Conservation (phyloP, 1,140 invertebrate genomes). For the Heliconius himera region DNA sequence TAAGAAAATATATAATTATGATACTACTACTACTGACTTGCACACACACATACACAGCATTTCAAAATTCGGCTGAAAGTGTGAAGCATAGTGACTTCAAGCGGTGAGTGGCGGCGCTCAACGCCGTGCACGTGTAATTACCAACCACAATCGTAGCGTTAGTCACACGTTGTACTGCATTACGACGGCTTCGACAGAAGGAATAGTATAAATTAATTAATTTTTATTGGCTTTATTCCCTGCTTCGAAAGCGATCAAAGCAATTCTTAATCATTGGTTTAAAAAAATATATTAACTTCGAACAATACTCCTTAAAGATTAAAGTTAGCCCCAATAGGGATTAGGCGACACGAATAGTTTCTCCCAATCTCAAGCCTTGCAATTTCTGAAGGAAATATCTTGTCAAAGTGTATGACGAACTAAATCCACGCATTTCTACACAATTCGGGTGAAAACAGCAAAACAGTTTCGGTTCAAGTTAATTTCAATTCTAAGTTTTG, state of each 20-base stretch:
- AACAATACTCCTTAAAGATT: background rate
- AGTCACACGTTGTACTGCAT: too few relatives aligned
- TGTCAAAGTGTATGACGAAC: conserved; percentile 2
- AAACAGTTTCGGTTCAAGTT: background rate
- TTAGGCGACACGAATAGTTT: background rate
- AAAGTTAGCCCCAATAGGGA: background rate
- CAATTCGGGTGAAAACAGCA: conserved; percentile 8
- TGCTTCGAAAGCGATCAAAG: background rate
- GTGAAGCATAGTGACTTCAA: too few relatives aligned
- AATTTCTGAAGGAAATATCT: conserved; percentile 1
- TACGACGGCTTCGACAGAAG: too few relatives aligned
- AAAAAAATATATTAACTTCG: background rate
- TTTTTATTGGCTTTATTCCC: too few relatives aligned
- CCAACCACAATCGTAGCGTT: too few relatives aligned
- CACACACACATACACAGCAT: too few relatives aligned
- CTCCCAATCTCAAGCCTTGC: background rate
- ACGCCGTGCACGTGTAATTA: too few relatives aligned
- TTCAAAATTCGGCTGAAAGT: too few relatives aligned
- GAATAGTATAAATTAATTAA: too few relatives aligned
- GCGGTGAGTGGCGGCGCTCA: too few relatives aligned
- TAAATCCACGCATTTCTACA: background rate
- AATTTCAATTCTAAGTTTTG: background rate
- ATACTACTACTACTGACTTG: too few relatives aligned
- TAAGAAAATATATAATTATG: too few relatives aligned
- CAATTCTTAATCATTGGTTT: background rate